Evolutionary conservation across 2,113 vertebrate genomes (phyloP), one percentile per base, ranked within the genome.

Genomic region (Erythrocercus mccallii): DNA sequence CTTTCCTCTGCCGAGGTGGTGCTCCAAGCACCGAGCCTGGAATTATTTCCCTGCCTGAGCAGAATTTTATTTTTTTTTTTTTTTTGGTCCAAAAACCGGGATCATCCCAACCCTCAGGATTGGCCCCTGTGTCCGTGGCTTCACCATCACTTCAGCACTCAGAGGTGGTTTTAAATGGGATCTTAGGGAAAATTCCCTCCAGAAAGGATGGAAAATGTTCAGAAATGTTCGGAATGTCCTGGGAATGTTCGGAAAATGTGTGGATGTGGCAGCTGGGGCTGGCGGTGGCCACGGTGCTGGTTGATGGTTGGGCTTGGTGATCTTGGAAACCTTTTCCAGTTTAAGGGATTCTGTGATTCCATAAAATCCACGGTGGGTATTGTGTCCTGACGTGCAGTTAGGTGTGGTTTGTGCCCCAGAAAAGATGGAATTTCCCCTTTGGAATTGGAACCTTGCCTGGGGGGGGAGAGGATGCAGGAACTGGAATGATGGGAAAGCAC

Each of bases 401-500:
- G 47, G 42, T 70, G 25, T 20, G 50, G 11, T 37, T 78, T 50
- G 47, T 60, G 35, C 23, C 53, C 40, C 68, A 47, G 44, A 13
- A 54, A 51, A 33, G 5, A 0, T 0, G n/a, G 28, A 28, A 35
- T 31, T 77, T 69, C 42, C 35, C 8, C n/a, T 23, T 65, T 64
- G 81, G 69, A n/a, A 56, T 0, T 47, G 23, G 12, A 23, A 15
- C 11, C 8, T 47, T 56, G 18, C 23, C 48, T 54, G 27, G 3
- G 31, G 48, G 30, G n/a, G 20, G 15, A n/a, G 38, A 38, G n/a
- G n/a, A n/a, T n/a, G n/a, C 10, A 4, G 40, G 30, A 27, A 19
- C 30, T 0, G 2, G 38, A 57, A 42, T 1, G 2, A 24, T 0
- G 10, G 21, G 47, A 56, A 91, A 35, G 15, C 1, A 0, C 6